Conservation (phyloP, 1,140 invertebrate genomes). For the Argopecten irradians region DNA sequence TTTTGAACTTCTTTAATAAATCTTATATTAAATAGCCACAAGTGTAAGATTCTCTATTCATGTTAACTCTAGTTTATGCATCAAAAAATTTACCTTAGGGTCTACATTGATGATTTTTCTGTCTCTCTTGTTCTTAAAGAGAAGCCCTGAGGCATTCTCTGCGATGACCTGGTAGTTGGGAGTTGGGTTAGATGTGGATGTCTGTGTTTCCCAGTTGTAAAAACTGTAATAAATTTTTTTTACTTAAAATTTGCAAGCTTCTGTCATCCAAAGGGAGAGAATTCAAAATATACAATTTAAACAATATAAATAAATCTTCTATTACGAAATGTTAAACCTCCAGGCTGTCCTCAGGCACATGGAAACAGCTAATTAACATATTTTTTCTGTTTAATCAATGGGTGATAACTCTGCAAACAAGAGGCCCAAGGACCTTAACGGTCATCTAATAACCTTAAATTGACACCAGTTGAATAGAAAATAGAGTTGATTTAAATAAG, state of each 20-base stretch:
- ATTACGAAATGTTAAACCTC: not conserved
- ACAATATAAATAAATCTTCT: not conserved
- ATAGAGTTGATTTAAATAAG: no score
- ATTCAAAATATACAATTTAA: slow-evolving; percentile 7
- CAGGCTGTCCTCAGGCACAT: not conserved
- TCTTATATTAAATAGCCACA: no score
- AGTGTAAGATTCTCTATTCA: no score
- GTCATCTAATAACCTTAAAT: no score
- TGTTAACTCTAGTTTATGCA: not conserved
- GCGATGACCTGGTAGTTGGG: slow-evolving; percentile 84
- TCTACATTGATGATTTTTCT: slow-evolving; percentile 78
- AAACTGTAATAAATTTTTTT: slow-evolving; percentile 75
- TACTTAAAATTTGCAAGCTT: no score
- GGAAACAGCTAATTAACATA: not conserved
- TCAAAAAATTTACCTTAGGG: slow-evolving; percentile 70
- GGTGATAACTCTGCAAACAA: no score
- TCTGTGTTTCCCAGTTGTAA: slow-evolving; percentile 85
- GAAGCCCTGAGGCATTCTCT: slow-evolving; percentile 81
- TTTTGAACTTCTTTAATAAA: no score
- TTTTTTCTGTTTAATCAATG: no score
- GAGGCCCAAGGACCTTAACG: no score
- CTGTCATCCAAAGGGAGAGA: no score
- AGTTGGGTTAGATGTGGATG: slow-evolving; percentile 82
- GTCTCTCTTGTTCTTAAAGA: slow-evolving; percentile 81
- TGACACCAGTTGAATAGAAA: no score